Percentiles rank a stretch among this genome's conserved stretches.
These are phyloP conservation scores for Melangyna quadrimaculata DNA, from an alignment of 2,888 invertebrate genomes.

Conservation along the genomic window DNA sequence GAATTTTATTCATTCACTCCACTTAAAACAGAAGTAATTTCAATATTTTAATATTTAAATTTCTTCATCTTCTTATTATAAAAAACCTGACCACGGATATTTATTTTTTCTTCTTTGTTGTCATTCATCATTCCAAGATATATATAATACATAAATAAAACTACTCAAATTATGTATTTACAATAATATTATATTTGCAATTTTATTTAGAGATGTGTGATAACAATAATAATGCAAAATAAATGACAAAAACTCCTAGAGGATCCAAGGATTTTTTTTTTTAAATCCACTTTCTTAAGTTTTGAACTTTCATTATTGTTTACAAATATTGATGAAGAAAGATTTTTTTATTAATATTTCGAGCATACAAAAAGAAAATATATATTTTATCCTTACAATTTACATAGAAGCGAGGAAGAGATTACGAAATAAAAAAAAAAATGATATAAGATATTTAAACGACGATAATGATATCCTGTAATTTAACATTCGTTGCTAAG, in stretches of 20 bases:
- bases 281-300: neutral
- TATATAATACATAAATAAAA: neutral
- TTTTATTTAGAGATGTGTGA: neutral
- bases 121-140: neutral
- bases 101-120: neutral
- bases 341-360: neutral
- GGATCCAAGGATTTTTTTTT: neutral
- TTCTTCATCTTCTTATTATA: no score
- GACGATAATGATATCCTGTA: neutral
- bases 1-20: no score
- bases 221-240: slow-evolving; percentile 28
- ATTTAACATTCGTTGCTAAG: neutral
- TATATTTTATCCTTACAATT: slow-evolving; percentile 4
- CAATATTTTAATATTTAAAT: no score
- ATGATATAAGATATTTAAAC: slow-evolving; percentile 35
- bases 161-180: neutral
- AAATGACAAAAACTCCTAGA: neutral
- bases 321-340: neutral
- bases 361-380: slow-evolving; percentile 33
- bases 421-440: slow-evolving; percentile 29
- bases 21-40: no score
- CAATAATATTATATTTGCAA: neutral
- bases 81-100: no score
- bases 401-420: slow-evolving; percentile 45
- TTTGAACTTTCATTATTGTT: neutral